These are phyloP conservation scores for Scleropages formosus DNA, from an alignment of 2,797 vertebrate genomes.

Conservation along the genomic window DNA sequence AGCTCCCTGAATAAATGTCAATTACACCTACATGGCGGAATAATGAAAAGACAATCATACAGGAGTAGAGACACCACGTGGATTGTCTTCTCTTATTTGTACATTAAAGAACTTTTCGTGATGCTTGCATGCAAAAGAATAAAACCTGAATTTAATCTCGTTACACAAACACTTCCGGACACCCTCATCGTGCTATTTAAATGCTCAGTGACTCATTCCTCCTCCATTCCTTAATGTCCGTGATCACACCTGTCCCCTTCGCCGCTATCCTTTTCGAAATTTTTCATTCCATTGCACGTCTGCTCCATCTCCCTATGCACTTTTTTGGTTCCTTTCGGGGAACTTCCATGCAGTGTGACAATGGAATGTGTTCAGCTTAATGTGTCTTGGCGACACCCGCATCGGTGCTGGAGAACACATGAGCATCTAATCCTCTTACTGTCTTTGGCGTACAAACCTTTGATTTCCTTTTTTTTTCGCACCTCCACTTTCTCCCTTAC, in stretches of 20 bases:
- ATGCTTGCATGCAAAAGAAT: too few relatives aligned
- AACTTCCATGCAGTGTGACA: slow-evolving; percentile 54
- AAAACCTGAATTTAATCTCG: too few relatives aligned
- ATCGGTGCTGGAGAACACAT: slow-evolving; percentile 44
- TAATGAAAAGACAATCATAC: too few relatives aligned
- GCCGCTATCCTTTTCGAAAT: not conserved
- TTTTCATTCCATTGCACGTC: not conserved
- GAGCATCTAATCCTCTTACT: slow-evolving; percentile 67
- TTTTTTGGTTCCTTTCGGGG: slow-evolving; percentile 54
- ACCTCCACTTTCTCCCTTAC: not conserved
- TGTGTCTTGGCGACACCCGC: slow-evolving; percentile 56
- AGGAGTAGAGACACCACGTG: too few relatives aligned
- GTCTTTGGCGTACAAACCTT: slow-evolving; percentile 47
- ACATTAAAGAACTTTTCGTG: too few relatives aligned
- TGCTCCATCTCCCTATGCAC: slow-evolving; percentile 1
- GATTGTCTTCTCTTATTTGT: too few relatives aligned
- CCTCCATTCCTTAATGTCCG: not conserved
- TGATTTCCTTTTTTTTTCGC: slow-evolving; percentile 41
- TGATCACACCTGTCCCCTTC: slow-evolving; percentile 10
- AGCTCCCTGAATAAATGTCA: too few relatives aligned
- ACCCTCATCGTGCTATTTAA: too few relatives aligned
- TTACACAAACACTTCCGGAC: too few relatives aligned
- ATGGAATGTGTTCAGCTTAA: slow-evolving; percentile 60
- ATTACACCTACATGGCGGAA: too few relatives aligned
- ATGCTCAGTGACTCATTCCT: not conserved